Base-by-base conservation (phyloP, 2,113 vertebrate genomes). In the Collichthys lucidus region DNA sequence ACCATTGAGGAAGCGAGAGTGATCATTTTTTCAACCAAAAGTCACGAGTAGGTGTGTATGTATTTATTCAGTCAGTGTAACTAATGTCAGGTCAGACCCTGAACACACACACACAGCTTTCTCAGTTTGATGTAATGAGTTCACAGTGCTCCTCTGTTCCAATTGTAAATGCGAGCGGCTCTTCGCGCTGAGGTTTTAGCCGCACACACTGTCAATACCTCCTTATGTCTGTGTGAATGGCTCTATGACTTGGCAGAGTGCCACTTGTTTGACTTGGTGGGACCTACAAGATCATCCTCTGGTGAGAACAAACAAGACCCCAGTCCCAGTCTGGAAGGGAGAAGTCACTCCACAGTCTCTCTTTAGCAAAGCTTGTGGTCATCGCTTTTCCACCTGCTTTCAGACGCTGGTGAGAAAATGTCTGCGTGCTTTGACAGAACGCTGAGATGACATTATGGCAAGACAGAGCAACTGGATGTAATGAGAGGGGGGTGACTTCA, bases 181-280 rank as follows among this genome's bases (percentile, higher is more conserved):
- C 80, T 85, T 64, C 69, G 83, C 72, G 9, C 76, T 64, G 86
- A 86, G 90, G 82, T 86, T 86, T 82, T 56, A 89, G 74, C 85
- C 74, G 6, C 75, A 76, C 71, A 56, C 82, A n/a, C 92, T 91
- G 87, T 92, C 88, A 93, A 88, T 80, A 88, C 77, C 74, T 86
- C 91, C 90, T 86, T 86, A 86, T 47, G 78, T 88, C 82, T 56
- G 83, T 82, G 88, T 91, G 90, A 93, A 91, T 83, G 83, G 89
- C 92, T 65, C 60, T 50, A 90, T 66, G 86, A 89, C 88, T 91
- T 94, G 94, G 94, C 93, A 92, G 88, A 78, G 57, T 57, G 93
- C 93, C 89, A 75, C 88, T 93, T 95, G 92, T 95, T 94, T 94
- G 89, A 93, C 91, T 93, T 93, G 89, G 88, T 90, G 88, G 89